Evolutionary conservation across 2,797 vertebrate species (phyloP).

Genomic region (Phaenicophaeus curvirostris): DNA sequence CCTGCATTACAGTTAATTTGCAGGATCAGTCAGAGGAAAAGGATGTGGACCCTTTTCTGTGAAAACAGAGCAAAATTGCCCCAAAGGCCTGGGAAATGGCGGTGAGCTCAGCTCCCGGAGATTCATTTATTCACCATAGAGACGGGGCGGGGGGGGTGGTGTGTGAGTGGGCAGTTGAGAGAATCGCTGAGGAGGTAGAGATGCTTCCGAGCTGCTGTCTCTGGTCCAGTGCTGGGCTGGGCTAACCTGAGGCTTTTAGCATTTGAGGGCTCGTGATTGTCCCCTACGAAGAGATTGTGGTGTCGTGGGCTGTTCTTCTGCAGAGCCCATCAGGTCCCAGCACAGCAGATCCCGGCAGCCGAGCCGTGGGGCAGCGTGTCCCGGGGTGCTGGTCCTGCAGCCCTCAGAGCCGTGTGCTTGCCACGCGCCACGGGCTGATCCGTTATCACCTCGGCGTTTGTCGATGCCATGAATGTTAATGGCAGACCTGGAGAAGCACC

Average conservation of each 20-base stretch:
- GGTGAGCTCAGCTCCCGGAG: background rate
- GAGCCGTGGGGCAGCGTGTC: background rate
- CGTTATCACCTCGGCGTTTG: background rate
- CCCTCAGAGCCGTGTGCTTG: background rate
- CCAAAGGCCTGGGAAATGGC: slow-evolving; percentile 38
- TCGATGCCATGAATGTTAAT: background rate
- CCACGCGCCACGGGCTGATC: background rate
- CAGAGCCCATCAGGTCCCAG: rapidly evolving
- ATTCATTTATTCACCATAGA: background rate
- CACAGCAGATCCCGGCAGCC: background rate
- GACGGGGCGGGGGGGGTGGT: background rate
- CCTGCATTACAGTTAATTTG: slow-evolving; percentile 32
- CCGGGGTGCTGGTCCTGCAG: background rate
- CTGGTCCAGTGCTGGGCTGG: background rate
- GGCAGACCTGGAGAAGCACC: background rate
- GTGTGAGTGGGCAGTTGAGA: background rate
- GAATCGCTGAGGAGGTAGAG: background rate
- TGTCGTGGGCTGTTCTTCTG: background rate
- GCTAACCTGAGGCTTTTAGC: background rate
- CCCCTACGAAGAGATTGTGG: rapidly evolving
- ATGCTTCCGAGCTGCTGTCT: background rate
- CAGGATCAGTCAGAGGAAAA: slow-evolving; percentile 9
- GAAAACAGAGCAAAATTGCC: slow-evolving; percentile 51
- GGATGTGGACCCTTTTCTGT: slow-evolving; percentile 13
- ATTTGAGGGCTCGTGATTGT: background rate